Percentiles rank a stretch among this genome's conserved stretches.
phyloP scores from a whole-genome alignment of 2,113 vertebrate genomes.

The Gopherus flavomarginatus region DNA sequence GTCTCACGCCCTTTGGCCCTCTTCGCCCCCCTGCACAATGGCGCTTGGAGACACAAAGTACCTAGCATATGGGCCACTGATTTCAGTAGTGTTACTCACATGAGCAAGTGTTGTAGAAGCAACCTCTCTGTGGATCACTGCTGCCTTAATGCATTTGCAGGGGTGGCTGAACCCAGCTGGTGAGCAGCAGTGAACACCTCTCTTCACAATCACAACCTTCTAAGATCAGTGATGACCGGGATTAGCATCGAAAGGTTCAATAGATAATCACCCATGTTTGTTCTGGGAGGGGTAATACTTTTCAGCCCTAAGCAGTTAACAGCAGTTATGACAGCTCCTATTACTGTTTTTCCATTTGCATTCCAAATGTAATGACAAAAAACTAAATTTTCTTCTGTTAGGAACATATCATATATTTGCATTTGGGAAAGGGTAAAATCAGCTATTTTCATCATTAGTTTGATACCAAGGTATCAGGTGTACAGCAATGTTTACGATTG shows the following conservation, averaged over 20 bases:
- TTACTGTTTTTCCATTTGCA: background rate
- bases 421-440: background rate
- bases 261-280: background rate
- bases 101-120: background rate
- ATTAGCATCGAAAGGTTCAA: background rate
- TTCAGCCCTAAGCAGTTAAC: background rate
- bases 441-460: background rate
- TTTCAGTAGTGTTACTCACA: background rate
- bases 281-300: background rate
- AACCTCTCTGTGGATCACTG: background rate
- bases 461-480: background rate
- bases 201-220: background rate
- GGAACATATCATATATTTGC: background rate
- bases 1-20: too few species aligned
- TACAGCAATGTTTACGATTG: background rate
- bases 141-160: background rate
- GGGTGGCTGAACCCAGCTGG: background rate
- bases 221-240: background rate
- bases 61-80: fast-evolving
- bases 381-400: background rate
- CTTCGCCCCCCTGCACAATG: background rate
- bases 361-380: background rate
- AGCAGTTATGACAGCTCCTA: background rate
- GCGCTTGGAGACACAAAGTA: background rate
- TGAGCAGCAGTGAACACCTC: background rate